Percentiles rank a stretch among this genome's conserved stretches.
phyloP scores from a whole-genome alignment of 2,113 vertebrate species.

The Pterocles gutturalis region DNA sequence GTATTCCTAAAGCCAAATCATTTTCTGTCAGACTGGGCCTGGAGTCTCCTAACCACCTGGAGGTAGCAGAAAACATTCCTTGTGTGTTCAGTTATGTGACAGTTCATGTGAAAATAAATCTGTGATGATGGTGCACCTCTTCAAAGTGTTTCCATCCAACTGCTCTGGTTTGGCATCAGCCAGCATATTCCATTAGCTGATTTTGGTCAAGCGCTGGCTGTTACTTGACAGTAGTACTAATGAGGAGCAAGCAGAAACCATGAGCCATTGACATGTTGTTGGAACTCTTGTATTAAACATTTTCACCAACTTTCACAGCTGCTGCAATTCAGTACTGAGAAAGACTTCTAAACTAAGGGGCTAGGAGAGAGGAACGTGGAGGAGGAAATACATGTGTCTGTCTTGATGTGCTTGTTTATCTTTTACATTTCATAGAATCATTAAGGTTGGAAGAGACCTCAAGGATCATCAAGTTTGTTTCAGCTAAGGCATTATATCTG shows the following conservation, averaged over 20 bases:
- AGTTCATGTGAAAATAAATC: slow-evolving; percentile 59
- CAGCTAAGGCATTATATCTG: background rate
- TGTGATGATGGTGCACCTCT: slow-evolving; percentile 40
- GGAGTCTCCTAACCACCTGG: slow-evolving; percentile 40
- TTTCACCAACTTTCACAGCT: background rate
- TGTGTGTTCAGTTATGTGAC: slow-evolving; percentile 36
- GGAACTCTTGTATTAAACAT: slow-evolving; percentile 26
- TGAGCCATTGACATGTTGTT: slow-evolving; percentile 33
- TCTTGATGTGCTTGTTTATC: background rate
- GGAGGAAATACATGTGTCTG: background rate
- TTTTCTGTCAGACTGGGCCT: slow-evolving; percentile 9
- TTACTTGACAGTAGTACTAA: slow-evolving; percentile 56
- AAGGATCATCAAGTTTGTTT: background rate
- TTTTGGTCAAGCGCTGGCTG: slow-evolving; percentile 47
- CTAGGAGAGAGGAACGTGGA: background rate
- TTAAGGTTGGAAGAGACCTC: no score
- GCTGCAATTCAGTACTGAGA: background rate
- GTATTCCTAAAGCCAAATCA: slow-evolving; percentile 4
- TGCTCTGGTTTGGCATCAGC: slow-evolving; percentile 32
- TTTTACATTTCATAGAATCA: background rate
- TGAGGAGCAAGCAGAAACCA: slow-evolving; percentile 46
- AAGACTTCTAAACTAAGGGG: background rate
- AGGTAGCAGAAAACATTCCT: slow-evolving; percentile 53
- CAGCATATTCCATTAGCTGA: slow-evolving; percentile 51
- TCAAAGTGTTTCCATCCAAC: slow-evolving; percentile 57